These are phyloP conservation scores for Falco punctatus DNA, from an alignment of 2,113 vertebrate genomes.

Conservation along the genomic window DNA sequence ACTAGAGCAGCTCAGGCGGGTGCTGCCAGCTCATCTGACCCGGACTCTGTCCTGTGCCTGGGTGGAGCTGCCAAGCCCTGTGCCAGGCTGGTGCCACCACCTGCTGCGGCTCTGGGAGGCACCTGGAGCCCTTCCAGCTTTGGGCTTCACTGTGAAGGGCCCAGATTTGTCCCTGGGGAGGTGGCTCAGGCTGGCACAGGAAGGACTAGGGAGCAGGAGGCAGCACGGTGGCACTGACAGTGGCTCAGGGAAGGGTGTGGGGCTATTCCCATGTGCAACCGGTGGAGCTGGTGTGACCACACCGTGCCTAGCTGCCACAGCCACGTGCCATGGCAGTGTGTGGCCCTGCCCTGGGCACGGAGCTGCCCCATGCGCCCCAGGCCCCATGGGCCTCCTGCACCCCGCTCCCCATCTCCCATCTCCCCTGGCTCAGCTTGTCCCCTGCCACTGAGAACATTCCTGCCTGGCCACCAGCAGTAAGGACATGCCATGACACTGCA, in stretches of 20 bases:
- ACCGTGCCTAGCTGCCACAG: fast-evolving
- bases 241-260: neutral
- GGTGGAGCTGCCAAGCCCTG: neutral
- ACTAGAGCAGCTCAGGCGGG: fast-evolving
- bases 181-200: neutral
- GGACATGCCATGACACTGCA: neutral
- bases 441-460: neutral
- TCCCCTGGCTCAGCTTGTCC: neutral
- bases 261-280: neutral
- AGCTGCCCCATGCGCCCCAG: fast-evolving
- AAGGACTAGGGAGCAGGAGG: neutral
- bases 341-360: neutral
- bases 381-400: fast-evolving
- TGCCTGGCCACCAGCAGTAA: fast-evolving
- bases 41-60: fast-evolving
- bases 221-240: fast-evolving
- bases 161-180: neutral
- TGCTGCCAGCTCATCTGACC: neutral
- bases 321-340: neutral
- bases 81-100: neutral
- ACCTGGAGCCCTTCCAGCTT: neutral
- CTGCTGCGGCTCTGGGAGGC: neutral
- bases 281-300: neutral
- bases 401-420: no score
- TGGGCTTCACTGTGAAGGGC: neutral